Evolutionary conservation across 2,797 vertebrate species (phyloP).

Genomic region (Eleutherodactylus coqui): DNA sequence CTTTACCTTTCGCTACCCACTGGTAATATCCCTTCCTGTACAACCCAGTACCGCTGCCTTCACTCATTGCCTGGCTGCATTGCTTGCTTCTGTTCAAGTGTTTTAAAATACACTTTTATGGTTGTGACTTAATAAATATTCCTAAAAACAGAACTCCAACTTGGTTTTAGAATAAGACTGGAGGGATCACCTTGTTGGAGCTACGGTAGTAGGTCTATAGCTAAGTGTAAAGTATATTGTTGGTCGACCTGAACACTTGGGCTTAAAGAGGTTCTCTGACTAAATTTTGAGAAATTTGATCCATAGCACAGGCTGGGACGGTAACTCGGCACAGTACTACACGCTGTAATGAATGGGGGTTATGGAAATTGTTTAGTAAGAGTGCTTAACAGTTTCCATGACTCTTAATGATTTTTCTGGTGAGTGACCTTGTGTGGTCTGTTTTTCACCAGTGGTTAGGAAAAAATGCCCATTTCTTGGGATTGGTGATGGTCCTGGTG

Average conservation of each 20-base stretch:
- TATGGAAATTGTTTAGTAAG: background rate
- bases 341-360: background rate
- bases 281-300: background rate
- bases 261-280: background rate
- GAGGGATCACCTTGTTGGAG: background rate
- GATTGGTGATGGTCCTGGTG: background rate
- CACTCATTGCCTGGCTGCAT: constrained; percentile 45
- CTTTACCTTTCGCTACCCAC: constrained; percentile 9
- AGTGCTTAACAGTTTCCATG: background rate
- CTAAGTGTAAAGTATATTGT: background rate
- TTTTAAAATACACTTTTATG: background rate
- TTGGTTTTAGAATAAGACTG: no score
- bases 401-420: background rate
- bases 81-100: constrained; percentile 29
- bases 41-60: constrained; percentile 16
- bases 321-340: background rate
- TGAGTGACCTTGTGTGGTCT: background rate
- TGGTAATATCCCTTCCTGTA: constrained; percentile 29
- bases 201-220: no score
- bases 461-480: background rate
- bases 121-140: background rate
- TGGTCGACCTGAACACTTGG: background rate
- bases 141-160: background rate
- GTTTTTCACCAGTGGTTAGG: background rate
- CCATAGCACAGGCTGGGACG: background rate